Conservation (phyloP, 2,888 invertebrate genomes). For the Cantharis rustica region DNA sequence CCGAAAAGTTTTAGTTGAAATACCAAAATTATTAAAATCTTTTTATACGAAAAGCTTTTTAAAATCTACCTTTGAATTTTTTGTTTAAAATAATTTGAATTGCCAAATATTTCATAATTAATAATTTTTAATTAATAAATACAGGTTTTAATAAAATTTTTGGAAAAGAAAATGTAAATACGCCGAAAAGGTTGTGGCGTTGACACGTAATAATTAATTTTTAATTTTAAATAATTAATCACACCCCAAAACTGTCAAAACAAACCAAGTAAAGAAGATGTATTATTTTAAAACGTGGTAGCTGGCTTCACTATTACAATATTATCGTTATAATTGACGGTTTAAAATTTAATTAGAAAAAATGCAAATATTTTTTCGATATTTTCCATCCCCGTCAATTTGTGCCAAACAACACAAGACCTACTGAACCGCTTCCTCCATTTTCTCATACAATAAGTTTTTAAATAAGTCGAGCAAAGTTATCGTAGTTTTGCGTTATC, state of each 20-base stretch:
- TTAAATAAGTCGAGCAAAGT: background rate
- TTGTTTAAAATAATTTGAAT: background rate
- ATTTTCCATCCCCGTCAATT: background rate
- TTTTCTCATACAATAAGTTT: background rate
- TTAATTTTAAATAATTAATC: constrained; percentile 13
- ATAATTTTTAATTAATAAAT: background rate
- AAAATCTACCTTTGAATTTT: background rate
- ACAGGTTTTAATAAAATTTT: background rate
- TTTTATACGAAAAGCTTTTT: background rate
- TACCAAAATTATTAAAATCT: background rate
- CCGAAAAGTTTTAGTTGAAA: background rate
- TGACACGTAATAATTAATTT: constrained; percentile 6
- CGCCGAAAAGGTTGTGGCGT: background rate
- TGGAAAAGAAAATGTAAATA: background rate
- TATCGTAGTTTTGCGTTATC: constrained; percentile 7
- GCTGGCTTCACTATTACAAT: background rate
- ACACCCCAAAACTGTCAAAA: constrained; percentile 6
- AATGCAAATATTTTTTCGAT: background rate
- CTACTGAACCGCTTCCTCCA: background rate
- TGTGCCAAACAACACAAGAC: background rate
- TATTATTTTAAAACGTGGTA: constrained; percentile 3
- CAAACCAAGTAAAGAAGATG: constrained; percentile 7
- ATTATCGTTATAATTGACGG: background rate
- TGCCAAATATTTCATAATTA: background rate
- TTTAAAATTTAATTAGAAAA: background rate